Percentiles rank a stretch among this genome's conserved stretches.
Evolutionary conservation across 2,797 vertebrate species (phyloP).

Genomic region (Smutsia gigantea): DNA sequence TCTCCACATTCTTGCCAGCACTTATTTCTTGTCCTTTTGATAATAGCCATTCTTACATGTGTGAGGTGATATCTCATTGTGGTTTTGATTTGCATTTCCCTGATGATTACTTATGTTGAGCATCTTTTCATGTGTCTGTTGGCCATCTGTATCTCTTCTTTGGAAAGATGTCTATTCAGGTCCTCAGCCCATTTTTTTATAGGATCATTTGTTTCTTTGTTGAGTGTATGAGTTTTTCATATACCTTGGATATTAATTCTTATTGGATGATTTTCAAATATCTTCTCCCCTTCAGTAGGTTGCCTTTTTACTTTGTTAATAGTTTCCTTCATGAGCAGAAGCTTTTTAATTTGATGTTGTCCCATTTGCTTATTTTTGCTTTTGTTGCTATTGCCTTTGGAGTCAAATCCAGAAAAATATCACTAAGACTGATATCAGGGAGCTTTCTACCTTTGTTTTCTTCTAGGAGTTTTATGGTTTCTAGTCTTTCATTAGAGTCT

Average conservation of each 20-base stretch:
- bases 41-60: not conserved
- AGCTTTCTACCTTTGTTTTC: not conserved
- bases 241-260: not conserved
- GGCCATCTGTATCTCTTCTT: not conserved
- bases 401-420: not conserved
- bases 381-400: not conserved
- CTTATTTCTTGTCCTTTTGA: not conserved
- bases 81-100: not conserved
- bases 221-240: not conserved
- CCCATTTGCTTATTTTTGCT: not conserved
- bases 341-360: not conserved
- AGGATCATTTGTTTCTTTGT: not conserved
- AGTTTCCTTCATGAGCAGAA: not conserved
- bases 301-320: not conserved
- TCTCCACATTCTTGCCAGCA: not conserved
- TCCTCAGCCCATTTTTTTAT: not conserved
- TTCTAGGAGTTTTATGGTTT: not conserved
- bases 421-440: not conserved
- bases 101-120: not conserved
- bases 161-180: not conserved
- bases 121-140: not conserved
- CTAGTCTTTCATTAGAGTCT: not conserved
- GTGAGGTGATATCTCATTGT: not conserved
- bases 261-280: not conserved
- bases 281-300: not conserved